phyloP scores from a whole-genome alignment of 2,888 invertebrate genomes.

The Bimastos eiseni region DNA sequence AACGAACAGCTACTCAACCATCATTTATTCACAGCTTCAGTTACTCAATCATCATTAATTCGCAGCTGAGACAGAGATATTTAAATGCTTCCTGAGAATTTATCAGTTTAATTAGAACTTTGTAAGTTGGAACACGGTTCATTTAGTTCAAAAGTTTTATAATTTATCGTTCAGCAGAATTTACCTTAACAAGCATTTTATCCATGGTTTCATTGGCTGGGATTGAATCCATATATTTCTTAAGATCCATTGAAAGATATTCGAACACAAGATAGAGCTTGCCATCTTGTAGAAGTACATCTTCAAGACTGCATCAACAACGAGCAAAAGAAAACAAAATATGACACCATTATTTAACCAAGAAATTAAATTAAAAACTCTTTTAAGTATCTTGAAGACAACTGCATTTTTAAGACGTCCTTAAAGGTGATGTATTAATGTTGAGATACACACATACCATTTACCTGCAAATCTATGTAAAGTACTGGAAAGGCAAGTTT shows the following conservation, averaged over 20 bases:
- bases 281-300: constrained; percentile 92
- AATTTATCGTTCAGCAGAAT: not conserved
- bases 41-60: too few species aligned
- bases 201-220: constrained; percentile 80
- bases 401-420: too few species aligned
- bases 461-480: not conserved
- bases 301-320: constrained; percentile 72
- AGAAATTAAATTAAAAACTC: not conserved
- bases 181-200: constrained; percentile 80
- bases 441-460: not conserved
- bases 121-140: not conserved
- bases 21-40: too few species aligned
- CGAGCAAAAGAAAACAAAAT: not conserved
- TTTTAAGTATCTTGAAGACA: too few species aligned
- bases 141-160: not conserved
- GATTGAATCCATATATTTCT: constrained; percentile 88
- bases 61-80: too few species aligned
- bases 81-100: too few species aligned
- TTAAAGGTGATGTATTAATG: too few species aligned
- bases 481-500: not conserved
- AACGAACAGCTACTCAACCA: too few species aligned
- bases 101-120: too few species aligned
- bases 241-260: constrained; percentile 94
- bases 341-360: not conserved
- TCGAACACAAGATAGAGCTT: constrained; percentile 93